Percentiles rank a stretch among this genome's conserved stretches.
phyloP scores from a whole-genome alignment of 1,140 invertebrate genomes.

The Trachymyrmex septentrionalis region DNA sequence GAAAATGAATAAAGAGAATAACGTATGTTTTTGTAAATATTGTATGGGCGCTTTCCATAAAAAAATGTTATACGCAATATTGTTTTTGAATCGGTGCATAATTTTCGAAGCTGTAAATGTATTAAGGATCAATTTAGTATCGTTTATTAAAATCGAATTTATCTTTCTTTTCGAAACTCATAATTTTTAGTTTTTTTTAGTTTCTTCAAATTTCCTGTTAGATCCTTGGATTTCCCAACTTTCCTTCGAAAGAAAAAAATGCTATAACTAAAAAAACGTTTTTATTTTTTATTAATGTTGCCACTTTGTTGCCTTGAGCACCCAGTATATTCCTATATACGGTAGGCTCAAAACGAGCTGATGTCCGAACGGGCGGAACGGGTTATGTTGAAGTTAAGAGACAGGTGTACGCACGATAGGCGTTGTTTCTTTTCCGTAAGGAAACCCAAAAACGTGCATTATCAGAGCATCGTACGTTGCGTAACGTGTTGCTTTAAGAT shows the following conservation, averaged over 20 bases:
- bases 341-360: neutral
- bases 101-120: neutral
- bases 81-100: neutral
- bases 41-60: neutral
- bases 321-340: conserved; percentile 19
- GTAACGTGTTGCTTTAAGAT: neutral
- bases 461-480: neutral
- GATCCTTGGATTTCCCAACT: neutral
- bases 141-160: neutral
- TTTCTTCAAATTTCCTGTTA: neutral
- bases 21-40: neutral
- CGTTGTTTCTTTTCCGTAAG: neutral
- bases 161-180: neutral
- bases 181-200: neutral
- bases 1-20: neutral
- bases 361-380: neutral
- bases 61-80: neutral
- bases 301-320: neutral
- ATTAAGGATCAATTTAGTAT: neutral
- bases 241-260: neutral
- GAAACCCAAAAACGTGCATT: neutral
- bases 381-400: conserved; percentile 46
- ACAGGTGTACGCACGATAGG: neutral
- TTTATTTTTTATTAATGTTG: neutral
- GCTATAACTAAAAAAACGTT: neutral